These are phyloP conservation scores for Rhabdomys pumilio DNA, from an alignment of 2,797 vertebrate species.

Conservation along the genomic window DNA sequence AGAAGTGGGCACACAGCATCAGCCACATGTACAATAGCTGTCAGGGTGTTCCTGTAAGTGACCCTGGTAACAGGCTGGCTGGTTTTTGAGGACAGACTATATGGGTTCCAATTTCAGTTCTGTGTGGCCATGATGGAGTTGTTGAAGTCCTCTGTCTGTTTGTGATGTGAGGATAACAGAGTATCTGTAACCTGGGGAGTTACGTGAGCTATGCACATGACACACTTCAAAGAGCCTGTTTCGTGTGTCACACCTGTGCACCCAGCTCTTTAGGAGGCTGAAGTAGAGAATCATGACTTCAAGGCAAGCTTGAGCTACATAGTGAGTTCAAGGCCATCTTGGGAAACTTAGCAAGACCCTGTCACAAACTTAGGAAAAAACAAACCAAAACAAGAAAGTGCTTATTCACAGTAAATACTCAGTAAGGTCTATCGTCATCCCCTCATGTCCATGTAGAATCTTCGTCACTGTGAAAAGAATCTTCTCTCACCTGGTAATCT, in stretches of 20 bases:
- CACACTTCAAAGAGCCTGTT: not conserved
- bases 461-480: not conserved
- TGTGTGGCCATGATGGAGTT: not conserved
- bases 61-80: not conserved
- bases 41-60: not conserved
- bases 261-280: not conserved
- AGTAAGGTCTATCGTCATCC: not conserved
- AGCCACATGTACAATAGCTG: not conserved
- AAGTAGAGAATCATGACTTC: not conserved
- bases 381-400: not conserved
- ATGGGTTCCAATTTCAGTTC: constrained; percentile 15
- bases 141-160: not conserved
- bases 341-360: not conserved
- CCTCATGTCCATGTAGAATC: not conserved
- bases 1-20: too few species aligned
- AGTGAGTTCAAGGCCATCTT: not conserved
- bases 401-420: not conserved
- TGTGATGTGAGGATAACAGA: not conserved
- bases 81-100: not conserved
- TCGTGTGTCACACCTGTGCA: accelerated
- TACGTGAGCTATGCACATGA: not conserved
- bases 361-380: not conserved
- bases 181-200: not conserved
- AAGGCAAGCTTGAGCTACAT: not conserved
- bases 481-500: not conserved